Evolutionary conservation across 2,888 invertebrate species (phyloP).

Genomic region (Polydrusus cervinus): DNA sequence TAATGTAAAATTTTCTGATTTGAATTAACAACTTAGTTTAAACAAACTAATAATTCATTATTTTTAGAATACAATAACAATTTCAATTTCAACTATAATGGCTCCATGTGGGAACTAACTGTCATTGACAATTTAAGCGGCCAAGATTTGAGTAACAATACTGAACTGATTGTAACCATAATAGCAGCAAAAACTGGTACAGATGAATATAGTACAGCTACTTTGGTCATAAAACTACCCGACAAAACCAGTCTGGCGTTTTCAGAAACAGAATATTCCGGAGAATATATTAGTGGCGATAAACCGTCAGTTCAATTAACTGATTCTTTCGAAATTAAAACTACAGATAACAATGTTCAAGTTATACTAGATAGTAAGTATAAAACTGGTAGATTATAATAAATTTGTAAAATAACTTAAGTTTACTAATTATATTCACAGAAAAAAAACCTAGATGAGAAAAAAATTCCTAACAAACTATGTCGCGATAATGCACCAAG

Average conservation of each 20-base stretch:
- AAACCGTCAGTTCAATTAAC: slow-evolving; percentile 21
- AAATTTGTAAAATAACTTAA: too few relatives aligned
- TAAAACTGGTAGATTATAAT: not conserved
- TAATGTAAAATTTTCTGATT: too few relatives aligned
- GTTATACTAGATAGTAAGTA: slow-evolving; percentile 49
- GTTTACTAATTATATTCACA: too few relatives aligned
- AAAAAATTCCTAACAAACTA: too few relatives aligned
- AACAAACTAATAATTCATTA: not conserved
- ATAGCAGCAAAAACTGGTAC: slow-evolving; percentile 36
- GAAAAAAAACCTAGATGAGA: too few relatives aligned
- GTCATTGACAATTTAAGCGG: slow-evolving; percentile 34
- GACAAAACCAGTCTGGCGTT: slow-evolving; percentile 42
- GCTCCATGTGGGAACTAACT: slow-evolving; percentile 33
- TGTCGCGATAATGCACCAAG: too few relatives aligned
- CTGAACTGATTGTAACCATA: slow-evolving; percentile 50
- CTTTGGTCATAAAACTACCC: slow-evolving; percentile 57
- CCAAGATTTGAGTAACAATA: slow-evolving; percentile 23
- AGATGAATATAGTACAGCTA: slow-evolving; percentile 41
- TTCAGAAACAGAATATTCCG: slow-evolving; percentile 37
- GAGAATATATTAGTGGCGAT: slow-evolving; percentile 33
- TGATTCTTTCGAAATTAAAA: slow-evolving; percentile 37
- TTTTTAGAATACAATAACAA: slow-evolving; percentile 27
- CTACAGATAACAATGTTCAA: slow-evolving; percentile 30
- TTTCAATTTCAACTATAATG: slow-evolving; percentile 8
- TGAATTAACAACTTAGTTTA: too few relatives aligned